phyloP scores from a whole-genome alignment of 2,113 vertebrate species.

The Turdus rufiventris region DNA sequence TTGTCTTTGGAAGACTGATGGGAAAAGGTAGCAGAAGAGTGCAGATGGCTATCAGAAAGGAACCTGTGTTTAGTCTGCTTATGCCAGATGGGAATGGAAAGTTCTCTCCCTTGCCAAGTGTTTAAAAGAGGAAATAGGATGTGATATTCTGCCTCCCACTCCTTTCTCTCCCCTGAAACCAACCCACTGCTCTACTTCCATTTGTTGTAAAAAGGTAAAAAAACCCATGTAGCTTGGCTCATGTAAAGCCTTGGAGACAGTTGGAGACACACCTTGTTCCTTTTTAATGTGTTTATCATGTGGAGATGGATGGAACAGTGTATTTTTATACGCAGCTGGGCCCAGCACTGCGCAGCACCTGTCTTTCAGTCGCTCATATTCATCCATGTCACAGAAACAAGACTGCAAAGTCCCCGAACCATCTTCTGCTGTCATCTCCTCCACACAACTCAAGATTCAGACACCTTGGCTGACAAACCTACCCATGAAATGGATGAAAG shows the following conservation, averaged over 20 bases:
- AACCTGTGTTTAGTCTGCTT: conserved; percentile 41
- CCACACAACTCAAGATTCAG: not conserved
- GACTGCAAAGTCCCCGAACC: not conserved
- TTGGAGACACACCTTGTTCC: not conserved
- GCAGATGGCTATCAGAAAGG: conserved; percentile 34
- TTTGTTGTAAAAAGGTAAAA: conserved; percentile 32
- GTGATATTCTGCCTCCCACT: conserved; percentile 58
- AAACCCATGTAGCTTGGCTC: not conserved
- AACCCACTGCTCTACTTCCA: conserved; percentile 35
- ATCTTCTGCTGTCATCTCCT: not conserved
- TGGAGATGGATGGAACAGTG: not conserved
- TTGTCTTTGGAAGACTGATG: conserved; percentile 23
- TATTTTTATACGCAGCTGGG: conserved; percentile 10
- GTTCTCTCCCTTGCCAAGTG: conserved; percentile 47
- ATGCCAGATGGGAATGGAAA: conserved; percentile 60
- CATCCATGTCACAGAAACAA: not conserved
- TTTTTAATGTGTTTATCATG: conserved; percentile 33
- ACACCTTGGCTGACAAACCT: not conserved
- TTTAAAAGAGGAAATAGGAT: conserved; percentile 68
- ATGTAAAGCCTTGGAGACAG: not conserved
- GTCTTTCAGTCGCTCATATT: not conserved
- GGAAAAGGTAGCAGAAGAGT: conserved; percentile 47
- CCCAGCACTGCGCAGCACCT: not conserved
- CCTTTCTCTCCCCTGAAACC: conserved; percentile 51
- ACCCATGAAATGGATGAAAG: not conserved